A percentile compares a stretch with the other conserved stretches of the same genome.
Conservation (phyloP, 2,113 vertebrate species). For the Taxidea taxus region DNA sequence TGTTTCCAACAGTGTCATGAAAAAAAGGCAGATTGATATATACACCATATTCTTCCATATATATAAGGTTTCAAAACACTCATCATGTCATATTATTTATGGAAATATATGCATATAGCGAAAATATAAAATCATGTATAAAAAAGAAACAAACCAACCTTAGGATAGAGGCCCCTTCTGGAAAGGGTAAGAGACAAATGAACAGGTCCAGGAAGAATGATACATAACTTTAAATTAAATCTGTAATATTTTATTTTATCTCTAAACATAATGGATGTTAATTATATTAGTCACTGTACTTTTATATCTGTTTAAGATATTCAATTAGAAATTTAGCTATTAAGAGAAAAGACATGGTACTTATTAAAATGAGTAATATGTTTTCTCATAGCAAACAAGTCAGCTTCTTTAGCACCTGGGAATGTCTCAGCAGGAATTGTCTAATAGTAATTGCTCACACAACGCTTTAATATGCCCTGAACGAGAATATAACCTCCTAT, state of each 20-base stretch:
- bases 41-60: neutral
- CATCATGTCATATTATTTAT: neutral
- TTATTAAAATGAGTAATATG: conserved; percentile 48
- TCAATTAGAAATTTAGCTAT: conserved; percentile 4
- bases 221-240: neutral
- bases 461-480: conserved; percentile 44
- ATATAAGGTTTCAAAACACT: conserved; percentile 2
- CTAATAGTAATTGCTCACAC: conserved; percentile 50
- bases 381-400: conserved; percentile 45
- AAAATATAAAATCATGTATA: neutral
- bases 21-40: neutral
- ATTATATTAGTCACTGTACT: neutral
- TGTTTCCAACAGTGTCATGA: neutral
- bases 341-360: neutral
- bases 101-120: neutral
- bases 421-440: conserved; percentile 58
- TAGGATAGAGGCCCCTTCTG: neutral
- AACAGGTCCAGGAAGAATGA: neutral
- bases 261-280: neutral
- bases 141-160: neutral
- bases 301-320: neutral
- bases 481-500: conserved; percentile 42
- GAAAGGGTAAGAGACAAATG: neutral
- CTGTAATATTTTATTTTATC: neutral
- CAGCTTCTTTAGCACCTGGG: conserved; percentile 48